Base-by-base conservation (phyloP, 2,888 invertebrate species). In the Pseudanteris insignis region DNA sequence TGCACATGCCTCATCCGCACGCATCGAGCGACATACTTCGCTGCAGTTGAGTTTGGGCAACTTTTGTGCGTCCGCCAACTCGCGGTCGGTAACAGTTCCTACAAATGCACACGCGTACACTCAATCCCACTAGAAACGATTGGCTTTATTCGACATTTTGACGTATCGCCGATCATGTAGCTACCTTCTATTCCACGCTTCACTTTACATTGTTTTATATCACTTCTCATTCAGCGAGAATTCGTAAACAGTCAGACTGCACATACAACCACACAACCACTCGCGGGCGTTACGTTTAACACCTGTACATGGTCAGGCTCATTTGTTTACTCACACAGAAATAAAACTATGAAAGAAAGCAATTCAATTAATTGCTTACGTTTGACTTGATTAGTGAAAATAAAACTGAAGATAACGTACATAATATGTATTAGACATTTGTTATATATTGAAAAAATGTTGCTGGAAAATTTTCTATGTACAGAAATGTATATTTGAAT, bases 131-230 rank as follows among this genome's bases (percentile, higher is more conserved):
- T 69, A 67, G 70, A 68, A 70, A 67, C 71, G 69, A 70, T 72
- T 70, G 71, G 70, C 70, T 71, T 68, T 67, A 71, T 67, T 71
- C 71, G 71, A 74, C 70, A 66, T 71, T 69, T 70, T 71, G 70
- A 72, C 71, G 70, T 71, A 75, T 74, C 70, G 75, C 75, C 75
- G 75, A 75, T 75, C 74, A 54, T 72, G 74, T 68, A 75, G 75
- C 70, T 69, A 67, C 72, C 75, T 75, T 71, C 74, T 70, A 74
- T 75, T 72, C 66, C 72, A 60, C 44, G 37, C 32, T 40, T 43
- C 43, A 28, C 53, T 48, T 60, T 24, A 38, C 60, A 48, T 53
- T 41, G 58, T 65, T 69, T 64, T 58, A 54, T 64, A 64, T 44
- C 54, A 40, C 46, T 47, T 43, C 47, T 44, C 47, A 55, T 51